Evolutionary conservation across 2,888 invertebrate species (phyloP), one percentile per base, ranked within the genome.

Genomic region (Lasioglossum zephyrum): DNA sequence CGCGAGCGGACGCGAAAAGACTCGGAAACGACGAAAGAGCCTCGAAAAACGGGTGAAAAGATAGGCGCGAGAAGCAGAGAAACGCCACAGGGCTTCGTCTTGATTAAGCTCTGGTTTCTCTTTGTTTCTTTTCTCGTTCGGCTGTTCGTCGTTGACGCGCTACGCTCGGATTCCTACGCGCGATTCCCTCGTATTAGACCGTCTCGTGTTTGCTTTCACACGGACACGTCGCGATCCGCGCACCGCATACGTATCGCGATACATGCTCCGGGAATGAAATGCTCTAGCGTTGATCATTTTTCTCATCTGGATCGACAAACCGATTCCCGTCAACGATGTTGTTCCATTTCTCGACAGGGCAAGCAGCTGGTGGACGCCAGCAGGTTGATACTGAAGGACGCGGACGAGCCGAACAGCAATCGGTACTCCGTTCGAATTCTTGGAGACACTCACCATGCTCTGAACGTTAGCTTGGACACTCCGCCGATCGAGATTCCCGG

Each of bases 321-420:
- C 13, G 26, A 26, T 66, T 36, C 63, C 63, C 60, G 4, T 26
- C 1, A 18, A 36, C 18, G 44, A 44, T 6, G 8, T 36, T 16
- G 3, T 66, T 6, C 31, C 16, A 26, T 66, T 47, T 8, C 39
- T 16, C 75, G 69, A 70, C 92, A 96, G 96, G 95, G 94, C 2
- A 92, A 94, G 31, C 90, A 92, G 73, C 90, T 96, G 26, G 94
- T 85, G 44, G 78, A 94, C 84, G 93, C 94, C 44, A 91, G 93
- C 53, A 91, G 93, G 77, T 86, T 96, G 76, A 92, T 96, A 85
- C 93, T 96, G 85, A 94, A 92, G 79, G 96, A 96, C 82, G 93
- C 93, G 9, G 96, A 96, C 89, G 93, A 94, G 26, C 88, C 92
- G 16, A 92, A 89, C 22, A 95, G 95, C 60, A 96, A 96, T 88